Evolutionary conservation across 37 sponge, comb jelly and placozoan genomes (phyloP), one percentile per base, ranked within the genome.

Genomic region (Bolinopsis microptera): DNA sequence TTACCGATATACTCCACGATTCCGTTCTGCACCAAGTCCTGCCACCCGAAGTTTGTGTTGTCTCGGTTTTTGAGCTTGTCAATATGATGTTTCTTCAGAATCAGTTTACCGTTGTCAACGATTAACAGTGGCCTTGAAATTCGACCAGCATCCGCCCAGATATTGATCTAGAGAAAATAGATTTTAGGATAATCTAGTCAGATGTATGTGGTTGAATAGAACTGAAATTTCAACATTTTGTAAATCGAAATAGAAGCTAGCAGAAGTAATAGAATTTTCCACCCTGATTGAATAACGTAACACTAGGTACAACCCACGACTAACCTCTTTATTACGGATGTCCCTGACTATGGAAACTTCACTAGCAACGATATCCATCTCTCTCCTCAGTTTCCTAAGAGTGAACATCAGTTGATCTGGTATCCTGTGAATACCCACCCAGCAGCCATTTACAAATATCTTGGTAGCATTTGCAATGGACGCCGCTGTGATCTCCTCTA

Each of bases 381-480:
- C 98, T 92, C 99, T 76, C 5, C 99, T 93, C n/a, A 99, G 96
- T 69, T 99, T 96, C 77, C 96, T 72, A 41, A 99, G 94, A 13
- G 99, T 99, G 68, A 69, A 95, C 99, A 99, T 99, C 92, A 99
- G 97, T 39, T 96, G 97, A 67, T 99, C 99, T 0, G 99, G 98
- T 75, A 97, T 97, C 24, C 97, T 80, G 69, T 99, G 99, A 72
- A 97, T 97, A 30, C 99, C 99, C 21, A 99, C 99, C 99, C 99
- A 99, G 86, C 98, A 97, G 9, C 99, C 99, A 83, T 99, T 99
- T 41, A 99, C 99, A 95, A 99, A 99, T 70, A 99, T 99, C 96
- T 99, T 99, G n/a, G 99, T 99, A 34, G 99, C 94, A 94, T 98
- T 94, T 21, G 96, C 93, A 24, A 99, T 96, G 33, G 98, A 97